These are phyloP conservation scores for Timema podura DNA, from an alignment of 2,888 invertebrate species.

Conservation along the genomic window DNA sequence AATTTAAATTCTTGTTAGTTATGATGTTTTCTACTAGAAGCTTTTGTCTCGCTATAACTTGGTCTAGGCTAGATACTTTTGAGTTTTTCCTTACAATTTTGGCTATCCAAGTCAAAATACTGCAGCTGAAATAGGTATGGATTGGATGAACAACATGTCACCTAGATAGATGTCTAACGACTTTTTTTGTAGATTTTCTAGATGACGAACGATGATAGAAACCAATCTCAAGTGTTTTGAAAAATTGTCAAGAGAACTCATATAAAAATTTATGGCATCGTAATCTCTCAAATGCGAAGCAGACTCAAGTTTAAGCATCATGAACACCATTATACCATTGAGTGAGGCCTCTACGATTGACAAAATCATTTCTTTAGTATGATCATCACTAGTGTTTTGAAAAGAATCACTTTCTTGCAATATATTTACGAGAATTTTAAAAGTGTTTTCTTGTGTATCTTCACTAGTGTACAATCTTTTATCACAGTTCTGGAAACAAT, in stretches of 20 bases:
- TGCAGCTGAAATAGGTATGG: constrained; percentile 22
- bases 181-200: constrained; percentile 12
- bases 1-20: too few species aligned
- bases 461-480: constrained; percentile 38
- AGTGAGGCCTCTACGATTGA: not conserved
- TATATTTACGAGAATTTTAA: constrained; percentile 20
- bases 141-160: constrained; percentile 9
- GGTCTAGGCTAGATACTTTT: not conserved
- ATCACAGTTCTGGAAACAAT: constrained; percentile 33
- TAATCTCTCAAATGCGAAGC: constrained; percentile 20
- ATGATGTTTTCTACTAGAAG: too few species aligned
- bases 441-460: constrained; percentile 3
- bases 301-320: constrained; percentile 16
- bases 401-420: constrained; percentile 20
- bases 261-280: constrained; percentile 2
- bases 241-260: constrained; percentile 15
- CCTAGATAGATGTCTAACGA: not conserved
- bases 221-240: constrained; percentile 7
- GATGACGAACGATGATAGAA: not conserved
- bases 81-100: not conserved
- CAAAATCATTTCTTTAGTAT: constrained; percentile 15
- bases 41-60: too few species aligned
- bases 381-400: constrained; percentile 17
- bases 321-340: constrained; percentile 13
- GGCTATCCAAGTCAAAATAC: constrained; percentile 18